Percentiles rank a stretch among this genome's conserved stretches.
Evolutionary conservation across 2,113 vertebrate genomes (phyloP).

Genomic region (Thomomys bottae): DNA sequence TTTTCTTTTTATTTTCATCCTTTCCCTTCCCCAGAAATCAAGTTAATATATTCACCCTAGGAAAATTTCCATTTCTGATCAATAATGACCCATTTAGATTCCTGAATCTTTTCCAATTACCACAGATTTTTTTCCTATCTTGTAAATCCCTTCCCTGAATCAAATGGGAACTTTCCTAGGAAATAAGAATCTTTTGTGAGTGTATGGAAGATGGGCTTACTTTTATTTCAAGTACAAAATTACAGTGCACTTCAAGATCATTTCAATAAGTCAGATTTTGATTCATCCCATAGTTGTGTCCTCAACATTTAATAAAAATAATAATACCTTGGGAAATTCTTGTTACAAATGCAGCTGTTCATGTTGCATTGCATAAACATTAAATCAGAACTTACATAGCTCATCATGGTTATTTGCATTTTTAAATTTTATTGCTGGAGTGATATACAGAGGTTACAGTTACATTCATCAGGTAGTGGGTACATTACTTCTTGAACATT

Average conservation of each 20-base stretch:
- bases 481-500: no score
- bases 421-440: no score
- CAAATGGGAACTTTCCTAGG: not conserved
- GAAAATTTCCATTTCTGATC: constrained; percentile 7
- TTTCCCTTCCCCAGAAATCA: not conserved
- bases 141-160: not conserved
- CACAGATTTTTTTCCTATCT: not conserved
- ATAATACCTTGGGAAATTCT: not conserved
- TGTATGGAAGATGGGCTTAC: not conserved
- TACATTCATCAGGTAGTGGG: no score
- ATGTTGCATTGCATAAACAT: not conserved
- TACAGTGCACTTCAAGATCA: not conserved
- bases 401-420: not conserved
- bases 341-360: not conserved
- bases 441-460: no score
- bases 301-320: not conserved
- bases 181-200: not conserved
- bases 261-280: constrained; percentile 19
- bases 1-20: not conserved
- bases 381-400: constrained; percentile 13
- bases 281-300: not conserved
- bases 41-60: not conserved
- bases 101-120: not conserved
- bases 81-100: not conserved
- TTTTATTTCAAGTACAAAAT: constrained; percentile 37